Base-by-base conservation (phyloP, 2,888 invertebrate genomes). In the Nasonovia ribisnigri region DNA sequence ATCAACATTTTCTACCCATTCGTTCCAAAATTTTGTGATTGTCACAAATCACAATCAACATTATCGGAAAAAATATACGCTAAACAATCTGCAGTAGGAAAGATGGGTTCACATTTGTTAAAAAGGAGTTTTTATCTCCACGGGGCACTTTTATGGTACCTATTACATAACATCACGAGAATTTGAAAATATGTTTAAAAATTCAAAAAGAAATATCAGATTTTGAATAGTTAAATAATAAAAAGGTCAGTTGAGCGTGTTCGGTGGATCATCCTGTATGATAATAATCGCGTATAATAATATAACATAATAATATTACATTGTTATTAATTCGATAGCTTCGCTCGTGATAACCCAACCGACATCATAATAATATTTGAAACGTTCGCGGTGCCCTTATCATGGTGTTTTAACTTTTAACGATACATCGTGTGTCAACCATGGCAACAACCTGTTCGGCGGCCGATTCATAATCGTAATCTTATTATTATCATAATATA, bases 41-140 rank as follows among this genome's bases (percentile, higher is more conserved):
- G 1, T 20, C 0, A 16, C 4, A 5, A 5, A 2, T 20, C 0
- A 16, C 4, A 5, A 5, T 51, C 20, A 51, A 51, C 51, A 20
- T 51, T 51, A 20, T 16, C 20, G 20, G 16, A 6, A 77, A 36
- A 77, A 77, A 8, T 77, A 36, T 77, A 6, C 11, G 6, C 20
- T 77, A 36, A 36, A 36, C 36, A 77, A 77, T 36, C 36, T 36
- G 8, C 36, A 6, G 36, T 36, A 20, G 11, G 13, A n/a, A 13
- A 13, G 24, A 24, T 57, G 20, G 36, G 1, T 77, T 20, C 2
- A 29, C 1, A 77, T 36, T 77, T 36, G n/a, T 36, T 36, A 67
- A 77, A 36, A 6, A 0, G 2, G 16, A 77, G 8, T 6, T 67
- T 67, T 16, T 67, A 60, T n/a, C 29, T 29, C 3, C 11, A 60